phyloP scores from a whole-genome alignment of 2,113 vertebrate species.

The Anguilla rostrata region DNA sequence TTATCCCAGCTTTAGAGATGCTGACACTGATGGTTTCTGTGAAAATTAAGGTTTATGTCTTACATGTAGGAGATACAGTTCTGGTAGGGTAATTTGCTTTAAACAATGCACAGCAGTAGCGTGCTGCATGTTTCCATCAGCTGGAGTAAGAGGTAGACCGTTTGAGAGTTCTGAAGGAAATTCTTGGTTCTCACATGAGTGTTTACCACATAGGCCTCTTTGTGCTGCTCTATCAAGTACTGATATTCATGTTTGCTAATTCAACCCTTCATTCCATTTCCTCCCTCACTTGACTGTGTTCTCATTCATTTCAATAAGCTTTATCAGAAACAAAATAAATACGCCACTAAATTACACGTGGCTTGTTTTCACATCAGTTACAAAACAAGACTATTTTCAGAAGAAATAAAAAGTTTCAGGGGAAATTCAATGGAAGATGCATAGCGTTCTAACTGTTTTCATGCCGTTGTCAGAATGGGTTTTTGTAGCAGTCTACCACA shows the following conservation, averaged over 20 bases:
- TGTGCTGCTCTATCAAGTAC: constrained; percentile 7
- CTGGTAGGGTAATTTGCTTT: background rate
- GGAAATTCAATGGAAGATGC: background rate
- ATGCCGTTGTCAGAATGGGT: background rate
- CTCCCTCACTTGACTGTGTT: constrained; percentile 37
- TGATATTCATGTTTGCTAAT: background rate
- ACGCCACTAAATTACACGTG: background rate
- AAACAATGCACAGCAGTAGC: background rate
- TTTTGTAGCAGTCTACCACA: background rate
- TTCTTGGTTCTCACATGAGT: constrained; percentile 38
- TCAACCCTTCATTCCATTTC: constrained; percentile 12
- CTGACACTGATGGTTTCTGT: too few species aligned
- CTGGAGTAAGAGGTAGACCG: constrained; percentile 36
- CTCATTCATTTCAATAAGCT: constrained; percentile 39
- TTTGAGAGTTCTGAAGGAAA: constrained; percentile 38
- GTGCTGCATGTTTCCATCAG: constrained; percentile 11
- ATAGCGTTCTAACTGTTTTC: background rate
- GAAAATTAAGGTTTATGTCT: background rate
- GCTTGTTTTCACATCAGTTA: background rate
- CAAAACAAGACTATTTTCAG: too few species aligned
- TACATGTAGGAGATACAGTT: constrained; percentile 2
- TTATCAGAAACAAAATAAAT: background rate
- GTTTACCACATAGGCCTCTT: background rate
- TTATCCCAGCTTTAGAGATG: too few species aligned
- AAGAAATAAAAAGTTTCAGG: constrained; percentile 16